phyloP scores from a whole-genome alignment of 2,888 invertebrate genomes.

The Monochamus alternatus region DNA sequence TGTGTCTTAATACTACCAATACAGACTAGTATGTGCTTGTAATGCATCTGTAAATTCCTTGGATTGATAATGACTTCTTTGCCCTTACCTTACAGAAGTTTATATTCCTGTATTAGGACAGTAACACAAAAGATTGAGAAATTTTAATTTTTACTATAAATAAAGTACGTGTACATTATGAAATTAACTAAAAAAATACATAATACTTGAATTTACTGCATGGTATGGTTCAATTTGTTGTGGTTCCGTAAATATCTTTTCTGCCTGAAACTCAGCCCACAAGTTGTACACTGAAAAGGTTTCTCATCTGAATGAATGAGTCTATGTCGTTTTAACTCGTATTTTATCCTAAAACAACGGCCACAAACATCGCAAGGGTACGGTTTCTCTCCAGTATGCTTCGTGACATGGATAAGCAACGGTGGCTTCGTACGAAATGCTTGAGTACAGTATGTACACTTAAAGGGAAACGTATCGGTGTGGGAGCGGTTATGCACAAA shows the following conservation, averaged over 20 bases:
- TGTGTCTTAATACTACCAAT: too few species aligned
- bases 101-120: too few species aligned
- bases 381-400: slow-evolving; percentile 78
- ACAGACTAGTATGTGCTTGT: too few species aligned
- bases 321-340: slow-evolving; percentile 75
- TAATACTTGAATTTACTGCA: slow-evolving; percentile 35
- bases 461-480: slow-evolving; percentile 73
- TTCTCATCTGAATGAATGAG: slow-evolving; percentile 73
- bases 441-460: slow-evolving; percentile 76
- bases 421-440: slow-evolving; percentile 76
- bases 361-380: slow-evolving; percentile 76
- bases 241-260: slow-evolving; percentile 74
- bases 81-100: too few species aligned
- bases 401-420: slow-evolving; percentile 74
- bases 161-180: slow-evolving; percentile 1
- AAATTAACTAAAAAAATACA: slow-evolving; percentile 15
- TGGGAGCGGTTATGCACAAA: slow-evolving; percentile 78
- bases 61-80: too few species aligned
- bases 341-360: slow-evolving; percentile 75
- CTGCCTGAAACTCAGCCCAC: slow-evolving; percentile 71
- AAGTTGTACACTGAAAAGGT: slow-evolving; percentile 71
- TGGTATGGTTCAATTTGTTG: slow-evolving; percentile 69
- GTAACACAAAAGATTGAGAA: neutral
- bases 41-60: too few species aligned
- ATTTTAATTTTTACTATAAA: slow-evolving; percentile 1